Evolutionary conservation across 2,113 vertebrate genomes (phyloP), one percentile per base, ranked within the genome.

Genomic region (Asarcornis scutulata): DNA sequence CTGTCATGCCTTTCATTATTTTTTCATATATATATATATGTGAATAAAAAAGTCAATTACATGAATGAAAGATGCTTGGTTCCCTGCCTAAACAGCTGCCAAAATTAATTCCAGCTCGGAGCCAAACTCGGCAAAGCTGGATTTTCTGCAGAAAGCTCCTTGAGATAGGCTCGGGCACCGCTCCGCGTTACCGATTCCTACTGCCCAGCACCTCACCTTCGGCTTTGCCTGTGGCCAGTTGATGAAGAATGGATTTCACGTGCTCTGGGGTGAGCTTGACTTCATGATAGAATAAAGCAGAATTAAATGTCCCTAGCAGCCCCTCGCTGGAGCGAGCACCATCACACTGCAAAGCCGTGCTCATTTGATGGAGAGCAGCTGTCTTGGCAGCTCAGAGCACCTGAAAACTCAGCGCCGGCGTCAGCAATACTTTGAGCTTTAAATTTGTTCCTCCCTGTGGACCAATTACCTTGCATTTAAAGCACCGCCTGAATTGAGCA

Each of bases 51-150:
- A 95, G 73, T 94, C 95, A 86, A 95, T 96, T 96, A 93, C 66
- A 66, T 97, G 96, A 95, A 96, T 96, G 96, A 96, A 91, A 92
- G 88, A 91, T 94, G 83, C 89, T 94, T 95, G 93, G 85, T 89
- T 91, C 82, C 58, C 66, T 91, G 95, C 95, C 96, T 88, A 95
- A 94, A 88, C 96, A 97, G 91, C 93, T 95, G 95, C 95, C 91
- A 94, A 68, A 86, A 95, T 83, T 56, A 94, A 95, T 97, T 95
- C 95, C 83, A 82, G n/a, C 71, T 34, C 76, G 3, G 48, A 93
- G 95, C 87, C 89, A 92, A 95, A 62, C 55, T 93, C 88, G 31
- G 73, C 64, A 50, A 36, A 95, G 83, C 96, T 86, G 88, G 94
- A 90, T 48, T 94, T 85, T 79, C 56, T 95, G 88, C 86, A 86